These are phyloP conservation scores for Semotilus atromaculatus DNA, from an alignment of 2,797 vertebrate species.

Conservation along the genomic window DNA sequence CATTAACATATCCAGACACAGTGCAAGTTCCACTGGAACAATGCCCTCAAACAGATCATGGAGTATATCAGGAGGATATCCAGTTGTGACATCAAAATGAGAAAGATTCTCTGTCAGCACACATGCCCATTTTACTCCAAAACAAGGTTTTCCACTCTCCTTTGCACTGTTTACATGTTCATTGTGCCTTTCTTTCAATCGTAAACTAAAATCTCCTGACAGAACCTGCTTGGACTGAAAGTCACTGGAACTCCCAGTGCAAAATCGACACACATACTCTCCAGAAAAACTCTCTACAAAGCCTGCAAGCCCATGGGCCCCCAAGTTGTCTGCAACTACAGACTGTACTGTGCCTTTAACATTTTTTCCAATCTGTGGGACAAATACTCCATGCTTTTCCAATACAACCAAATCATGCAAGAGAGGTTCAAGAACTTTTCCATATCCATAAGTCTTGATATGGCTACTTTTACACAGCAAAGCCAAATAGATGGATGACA, in stretches of 20 bases:
- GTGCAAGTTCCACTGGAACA: too few relatives aligned
- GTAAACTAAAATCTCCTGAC: slow-evolving; percentile 9
- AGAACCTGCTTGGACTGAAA: slow-evolving; percentile 29
- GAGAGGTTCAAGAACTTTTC: slow-evolving; percentile 23
- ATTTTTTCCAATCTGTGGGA: too few relatives aligned
- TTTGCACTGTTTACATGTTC: slow-evolving; percentile 14
- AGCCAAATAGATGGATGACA: slow-evolving; percentile 39
- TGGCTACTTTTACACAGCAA: slow-evolving; percentile 21
- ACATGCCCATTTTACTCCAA: slow-evolving; percentile 38
- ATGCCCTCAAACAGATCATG: too few relatives aligned
- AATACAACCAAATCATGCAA: slow-evolving; percentile 40
- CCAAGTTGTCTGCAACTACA: too few relatives aligned
- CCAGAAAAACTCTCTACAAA: slow-evolving; percentile 46
- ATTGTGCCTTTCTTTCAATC: slow-evolving; percentile 31
- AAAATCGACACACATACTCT: slow-evolving; percentile 34
- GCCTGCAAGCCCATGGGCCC: slow-evolving; percentile 29
- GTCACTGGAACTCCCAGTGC: slow-evolving; percentile 13
- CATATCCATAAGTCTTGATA: slow-evolving; percentile 42
- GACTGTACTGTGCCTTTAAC: too few relatives aligned
- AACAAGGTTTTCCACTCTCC: slow-evolving; percentile 37
- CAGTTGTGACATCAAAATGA: too few relatives aligned
- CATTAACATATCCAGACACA: too few relatives aligned
- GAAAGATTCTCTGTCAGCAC: slow-evolving; percentile 30
- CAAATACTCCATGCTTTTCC: slow-evolving; percentile 40
- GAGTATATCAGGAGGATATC: too few relatives aligned